These are phyloP conservation scores for Pegoplata infirma DNA, from an alignment of 2,888 invertebrate genomes.

Conservation along the genomic window DNA sequence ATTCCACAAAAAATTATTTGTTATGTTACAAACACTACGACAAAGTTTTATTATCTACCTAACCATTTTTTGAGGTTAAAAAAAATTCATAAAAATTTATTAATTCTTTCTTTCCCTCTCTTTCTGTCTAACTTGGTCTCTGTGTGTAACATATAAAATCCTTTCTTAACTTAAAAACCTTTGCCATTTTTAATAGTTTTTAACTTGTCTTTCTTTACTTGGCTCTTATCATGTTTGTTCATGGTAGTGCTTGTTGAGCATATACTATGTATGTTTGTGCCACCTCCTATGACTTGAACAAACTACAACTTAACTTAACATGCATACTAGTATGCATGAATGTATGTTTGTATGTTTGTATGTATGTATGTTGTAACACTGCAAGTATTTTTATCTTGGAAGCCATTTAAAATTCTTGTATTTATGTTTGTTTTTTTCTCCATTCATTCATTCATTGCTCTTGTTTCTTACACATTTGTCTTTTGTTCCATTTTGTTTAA, in stretches of 20 bases:
- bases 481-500: conserved; percentile 26
- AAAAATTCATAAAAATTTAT: background rate
- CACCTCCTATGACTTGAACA: background rate
- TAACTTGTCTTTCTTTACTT: background rate
- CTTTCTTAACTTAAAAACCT: background rate
- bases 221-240: conserved; percentile 19
- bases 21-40: too few relatives aligned
- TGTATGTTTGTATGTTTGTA: background rate
- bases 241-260: conserved; percentile 17
- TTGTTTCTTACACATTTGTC: conserved; percentile 23
- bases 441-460: conserved; percentile 1
- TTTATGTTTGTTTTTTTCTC: conserved; percentile 31
- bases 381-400: conserved; percentile 60
- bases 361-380: conserved; percentile 11
- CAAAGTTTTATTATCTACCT: too few relatives aligned
- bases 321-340: background rate
- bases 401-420: conserved; percentile 57
- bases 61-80: too few relatives aligned
- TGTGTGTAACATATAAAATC: background rate
- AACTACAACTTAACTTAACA: background rate
- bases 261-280: too few relatives aligned
- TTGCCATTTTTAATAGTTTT: background rate
- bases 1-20: too few relatives aligned
- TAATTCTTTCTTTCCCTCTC: background rate
- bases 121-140: background rate